These are phyloP conservation scores for Heteromyza rotundicornis DNA, from an alignment of 2,888 invertebrate genomes.

Conservation along the genomic window DNA sequence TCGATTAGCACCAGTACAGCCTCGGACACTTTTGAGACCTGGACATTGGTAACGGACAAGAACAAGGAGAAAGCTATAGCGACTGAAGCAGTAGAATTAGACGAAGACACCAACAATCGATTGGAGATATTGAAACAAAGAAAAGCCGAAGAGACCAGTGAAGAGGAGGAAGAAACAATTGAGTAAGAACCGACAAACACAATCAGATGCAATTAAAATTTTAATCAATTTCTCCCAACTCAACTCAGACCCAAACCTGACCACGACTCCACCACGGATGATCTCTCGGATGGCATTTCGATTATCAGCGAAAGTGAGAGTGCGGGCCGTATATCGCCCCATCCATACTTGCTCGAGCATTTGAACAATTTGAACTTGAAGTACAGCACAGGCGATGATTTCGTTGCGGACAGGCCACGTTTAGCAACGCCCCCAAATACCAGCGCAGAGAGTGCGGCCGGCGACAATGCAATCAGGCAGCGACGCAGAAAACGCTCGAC, in stretches of 20 bases:
- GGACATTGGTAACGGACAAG: constrained; percentile 54
- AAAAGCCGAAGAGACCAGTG: constrained; percentile 10
- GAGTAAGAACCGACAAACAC: constrained; percentile 20
- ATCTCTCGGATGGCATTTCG: constrained; percentile 61
- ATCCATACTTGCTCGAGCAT: constrained; percentile 46
- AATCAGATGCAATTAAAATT: background rate
- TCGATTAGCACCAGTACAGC: constrained; percentile 45
- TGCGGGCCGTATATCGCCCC: constrained; percentile 54
- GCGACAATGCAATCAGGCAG: constrained; percentile 1
- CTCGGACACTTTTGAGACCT: constrained; percentile 50
- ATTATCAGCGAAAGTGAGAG: constrained; percentile 61
- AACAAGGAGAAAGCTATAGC: constrained; percentile 24
- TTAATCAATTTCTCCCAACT: constrained; percentile 1
- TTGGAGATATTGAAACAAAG: constrained; percentile 29
- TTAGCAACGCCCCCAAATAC: background rate
- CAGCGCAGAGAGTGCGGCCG: constrained; percentile 1
- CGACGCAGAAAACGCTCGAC: constrained; percentile 18
- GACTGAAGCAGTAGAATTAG: too few species aligned
- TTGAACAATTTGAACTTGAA: constrained; percentile 42
- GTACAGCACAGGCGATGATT: constrained; percentile 13
- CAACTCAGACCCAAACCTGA: background rate
- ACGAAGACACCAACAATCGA: background rate
- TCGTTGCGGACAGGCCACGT: too few species aligned
- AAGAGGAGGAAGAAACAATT: constrained; percentile 17
- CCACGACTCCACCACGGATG: constrained; percentile 39